A percentile compares a stretch with the other conserved stretches of the same genome.
Evolutionary conservation across 2,888 invertebrate genomes (phyloP).

Genomic region (Phragmatobia fuliginosa): DNA sequence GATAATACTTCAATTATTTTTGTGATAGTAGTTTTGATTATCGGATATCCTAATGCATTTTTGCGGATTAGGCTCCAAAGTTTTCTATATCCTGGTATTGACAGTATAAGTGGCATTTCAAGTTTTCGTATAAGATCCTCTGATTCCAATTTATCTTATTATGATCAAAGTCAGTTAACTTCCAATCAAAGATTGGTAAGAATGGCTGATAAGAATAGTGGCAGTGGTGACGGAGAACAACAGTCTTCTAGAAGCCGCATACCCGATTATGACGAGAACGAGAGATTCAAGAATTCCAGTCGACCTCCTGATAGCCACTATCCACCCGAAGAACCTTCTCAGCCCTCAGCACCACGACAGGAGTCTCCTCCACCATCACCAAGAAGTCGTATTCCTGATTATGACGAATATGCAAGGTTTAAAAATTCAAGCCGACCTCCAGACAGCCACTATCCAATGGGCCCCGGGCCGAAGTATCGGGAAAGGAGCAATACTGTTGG

Average conservation of each 20-base stretch:
- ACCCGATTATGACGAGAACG: slow-evolving; percentile 8
- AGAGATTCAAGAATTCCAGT: slow-evolving; percentile 16
- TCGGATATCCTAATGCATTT: slow-evolving; percentile 10
- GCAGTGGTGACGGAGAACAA: slow-evolving; percentile 3
- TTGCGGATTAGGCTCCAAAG: slow-evolving; percentile 12
- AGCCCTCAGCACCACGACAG: background rate
- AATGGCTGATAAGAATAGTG: background rate
- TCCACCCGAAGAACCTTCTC: slow-evolving; percentile 1
- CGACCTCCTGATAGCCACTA: slow-evolving; percentile 14
- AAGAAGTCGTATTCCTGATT: slow-evolving; percentile 57
- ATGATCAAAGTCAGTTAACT: background rate
- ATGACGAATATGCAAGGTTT: slow-evolving; percentile 60
- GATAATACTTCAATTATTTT: slow-evolving; percentile 11
- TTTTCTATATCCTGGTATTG: background rate
- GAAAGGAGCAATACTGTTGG: background rate
- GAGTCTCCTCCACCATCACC: slow-evolving; percentile 14
- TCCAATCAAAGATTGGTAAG: background rate
- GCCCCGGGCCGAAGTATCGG: slow-evolving; percentile 41
- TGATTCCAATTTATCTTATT: background rate
- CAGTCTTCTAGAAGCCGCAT: background rate
- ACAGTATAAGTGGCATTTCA: background rate
- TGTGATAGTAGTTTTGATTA: slow-evolving; percentile 10
- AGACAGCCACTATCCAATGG: slow-evolving; percentile 61
- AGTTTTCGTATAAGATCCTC: slow-evolving; percentile 4
- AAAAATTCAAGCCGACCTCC: slow-evolving; percentile 62